Conservation (phyloP, 2,888 invertebrate species). For the Atherix ibis region DNA sequence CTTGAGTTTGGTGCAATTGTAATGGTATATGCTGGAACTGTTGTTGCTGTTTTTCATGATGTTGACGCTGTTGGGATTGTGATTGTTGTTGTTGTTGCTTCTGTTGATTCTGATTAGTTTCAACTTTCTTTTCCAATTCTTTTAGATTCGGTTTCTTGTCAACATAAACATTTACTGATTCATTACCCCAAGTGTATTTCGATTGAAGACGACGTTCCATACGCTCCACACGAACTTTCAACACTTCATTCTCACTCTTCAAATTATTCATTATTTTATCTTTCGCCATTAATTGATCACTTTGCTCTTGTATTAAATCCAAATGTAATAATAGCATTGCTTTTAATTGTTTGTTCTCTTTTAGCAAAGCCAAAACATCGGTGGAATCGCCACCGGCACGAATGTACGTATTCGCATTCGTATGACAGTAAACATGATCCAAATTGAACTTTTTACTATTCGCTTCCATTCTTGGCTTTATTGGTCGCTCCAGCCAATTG, state of each 20-base stretch:
- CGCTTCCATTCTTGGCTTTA: slow-evolving; percentile 8
- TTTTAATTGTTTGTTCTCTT: slow-evolving; percentile 38
- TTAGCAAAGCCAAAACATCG: slow-evolving; percentile 23
- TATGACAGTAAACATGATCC: slow-evolving; percentile 25
- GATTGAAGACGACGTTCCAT: slow-evolving; percentile 18
- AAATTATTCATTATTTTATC: slow-evolving; percentile 59
- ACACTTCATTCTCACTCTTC: slow-evolving; percentile 62
- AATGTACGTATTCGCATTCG: slow-evolving; percentile 19
- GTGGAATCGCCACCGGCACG: slow-evolving; percentile 14
- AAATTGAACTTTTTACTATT: slow-evolving; percentile 18
- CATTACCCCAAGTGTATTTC: slow-evolving; percentile 10
- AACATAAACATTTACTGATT: slow-evolving; percentile 10
- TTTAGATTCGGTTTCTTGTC: slow-evolving; percentile 10
- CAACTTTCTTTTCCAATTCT: too few species aligned
- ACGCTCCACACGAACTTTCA: slow-evolving; percentile 34
- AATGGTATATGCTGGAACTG: too few species aligned
- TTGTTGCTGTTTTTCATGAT: slow-evolving; percentile 28
- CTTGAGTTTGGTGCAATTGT: too few species aligned
- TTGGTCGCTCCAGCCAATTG: not conserved
- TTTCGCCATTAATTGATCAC: slow-evolving; percentile 63
- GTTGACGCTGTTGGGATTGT: slow-evolving; percentile 36
- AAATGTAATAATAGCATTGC: slow-evolving; percentile 67
- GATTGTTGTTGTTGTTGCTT: slow-evolving; percentile 30
- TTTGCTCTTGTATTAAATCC: slow-evolving; percentile 80
- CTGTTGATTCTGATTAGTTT: not conserved